Percentiles rank a stretch among this genome's conserved stretches.
Evolutionary conservation across 2,797 vertebrate species (phyloP).

Genomic region (Halcyon smyrnensis): DNA sequence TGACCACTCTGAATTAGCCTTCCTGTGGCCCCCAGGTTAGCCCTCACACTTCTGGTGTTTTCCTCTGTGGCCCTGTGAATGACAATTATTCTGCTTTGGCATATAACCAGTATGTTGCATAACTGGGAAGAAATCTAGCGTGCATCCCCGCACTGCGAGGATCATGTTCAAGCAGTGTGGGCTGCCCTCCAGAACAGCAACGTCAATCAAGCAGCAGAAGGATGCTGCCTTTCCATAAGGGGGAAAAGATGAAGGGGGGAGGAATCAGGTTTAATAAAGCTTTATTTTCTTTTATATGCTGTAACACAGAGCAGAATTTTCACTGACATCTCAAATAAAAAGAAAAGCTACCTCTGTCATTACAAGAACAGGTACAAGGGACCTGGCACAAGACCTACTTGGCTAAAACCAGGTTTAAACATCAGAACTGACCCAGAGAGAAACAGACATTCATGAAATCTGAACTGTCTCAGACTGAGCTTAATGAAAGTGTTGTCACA

Average conservation of each 20-base stretch:
- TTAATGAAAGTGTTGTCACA: neutral
- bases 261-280: neutral
- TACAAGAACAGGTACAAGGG: neutral
- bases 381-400: neutral
- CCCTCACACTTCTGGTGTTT: neutral
- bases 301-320: neutral
- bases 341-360: neutral
- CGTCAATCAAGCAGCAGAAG: neutral
- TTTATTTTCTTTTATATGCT: neutral
- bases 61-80: neutral
- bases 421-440: neutral
- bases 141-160: neutral
- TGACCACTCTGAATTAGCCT: neutral
- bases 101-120: neutral
- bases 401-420: neutral
- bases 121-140: slow-evolving; percentile 40
- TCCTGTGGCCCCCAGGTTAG: neutral
- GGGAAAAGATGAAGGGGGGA: too few species aligned
- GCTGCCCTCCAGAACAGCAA: slow-evolving; percentile 42
- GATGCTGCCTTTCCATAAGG: neutral
- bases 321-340: neutral
- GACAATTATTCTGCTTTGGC: neutral
- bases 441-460: neutral
- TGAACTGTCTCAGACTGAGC: neutral
- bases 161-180: slow-evolving; percentile 41